Conservation (phyloP, 92 coral and sea anemone species). For the Metridium senile region DNA sequence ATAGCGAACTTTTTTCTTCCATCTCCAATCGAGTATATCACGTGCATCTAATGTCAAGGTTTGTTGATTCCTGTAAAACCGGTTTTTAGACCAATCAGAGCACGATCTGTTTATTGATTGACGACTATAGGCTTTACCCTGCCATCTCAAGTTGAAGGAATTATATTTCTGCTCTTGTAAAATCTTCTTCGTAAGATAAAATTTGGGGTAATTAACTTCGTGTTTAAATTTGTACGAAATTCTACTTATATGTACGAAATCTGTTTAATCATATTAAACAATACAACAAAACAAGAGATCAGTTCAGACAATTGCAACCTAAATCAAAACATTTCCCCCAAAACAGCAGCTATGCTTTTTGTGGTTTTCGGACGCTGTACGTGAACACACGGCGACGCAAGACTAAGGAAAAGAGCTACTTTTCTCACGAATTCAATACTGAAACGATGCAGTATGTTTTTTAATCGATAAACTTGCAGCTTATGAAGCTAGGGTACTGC, state of each 20-base stretch:
- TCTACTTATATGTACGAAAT: neutral
- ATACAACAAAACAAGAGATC: conserved; percentile 15
- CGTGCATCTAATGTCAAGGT: conserved; percentile 54
- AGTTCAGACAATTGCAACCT: neutral
- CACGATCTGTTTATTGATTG: conserved; percentile 2
- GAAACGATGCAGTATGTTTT: too few species aligned
- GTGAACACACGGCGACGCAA: neutral
- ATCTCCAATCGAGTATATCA: conserved; percentile 11
- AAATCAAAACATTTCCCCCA: conserved; percentile 3
- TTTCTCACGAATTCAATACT: too few species aligned
- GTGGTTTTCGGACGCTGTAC: conserved; percentile 8
- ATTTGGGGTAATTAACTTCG: too few species aligned
- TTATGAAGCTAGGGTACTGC: too few species aligned
- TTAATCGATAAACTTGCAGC: too few species aligned
- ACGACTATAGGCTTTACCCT: conserved; percentile 54
- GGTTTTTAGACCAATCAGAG: conserved; percentile 44
- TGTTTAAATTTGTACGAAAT: neutral
- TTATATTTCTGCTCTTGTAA: too few species aligned
- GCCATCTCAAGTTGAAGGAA: conserved; percentile 22
- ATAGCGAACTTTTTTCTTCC: neutral
- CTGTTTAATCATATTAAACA: neutral
- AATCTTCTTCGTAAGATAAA: too few species aligned
- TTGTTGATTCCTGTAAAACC: conserved; percentile 41
- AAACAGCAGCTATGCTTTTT: neutral
- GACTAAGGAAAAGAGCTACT: too few species aligned